phyloP scores from a whole-genome alignment of 1,140 invertebrate species.

The Pogonognathellus flavescens region DNA sequence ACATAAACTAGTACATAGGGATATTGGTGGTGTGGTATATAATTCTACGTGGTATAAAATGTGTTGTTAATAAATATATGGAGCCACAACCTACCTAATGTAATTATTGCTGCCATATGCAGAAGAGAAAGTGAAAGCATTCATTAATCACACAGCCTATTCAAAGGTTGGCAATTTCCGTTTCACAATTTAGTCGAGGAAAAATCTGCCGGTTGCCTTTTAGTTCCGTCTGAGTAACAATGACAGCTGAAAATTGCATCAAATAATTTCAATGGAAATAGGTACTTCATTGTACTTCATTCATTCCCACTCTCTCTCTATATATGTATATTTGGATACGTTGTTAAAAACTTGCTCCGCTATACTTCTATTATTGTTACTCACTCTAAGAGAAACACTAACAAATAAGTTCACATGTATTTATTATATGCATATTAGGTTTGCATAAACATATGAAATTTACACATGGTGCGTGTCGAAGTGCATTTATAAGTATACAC shows the following conservation, averaged over 20 bases:
- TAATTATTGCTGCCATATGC: constrained; percentile 54
- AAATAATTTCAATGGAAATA: constrained; percentile 28
- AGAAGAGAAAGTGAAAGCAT: constrained; percentile 56
- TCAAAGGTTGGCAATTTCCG: constrained; percentile 54
- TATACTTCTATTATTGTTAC: no score
- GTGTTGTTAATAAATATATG: neutral
- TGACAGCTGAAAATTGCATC: constrained; percentile 52
- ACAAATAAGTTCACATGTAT: no score
- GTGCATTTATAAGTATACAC: no score
- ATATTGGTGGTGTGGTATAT: neutral
- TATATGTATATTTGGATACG: no score
- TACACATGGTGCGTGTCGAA: no score
- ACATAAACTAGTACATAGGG: neutral
- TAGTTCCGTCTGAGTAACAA: constrained; percentile 46
- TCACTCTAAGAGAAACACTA: no score
- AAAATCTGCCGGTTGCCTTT: constrained; percentile 41
- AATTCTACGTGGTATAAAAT: neutral
- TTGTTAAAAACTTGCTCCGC: no score
- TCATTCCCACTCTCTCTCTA: no score
- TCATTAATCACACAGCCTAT: constrained; percentile 54
- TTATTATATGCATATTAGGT: no score
- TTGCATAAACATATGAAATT: no score
- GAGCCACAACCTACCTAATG: constrained; percentile 38
- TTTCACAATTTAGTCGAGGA: constrained; percentile 50
- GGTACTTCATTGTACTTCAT: neutral